Base-by-base conservation (phyloP, 2,113 vertebrate species). In the Thunnus thynnus region DNA sequence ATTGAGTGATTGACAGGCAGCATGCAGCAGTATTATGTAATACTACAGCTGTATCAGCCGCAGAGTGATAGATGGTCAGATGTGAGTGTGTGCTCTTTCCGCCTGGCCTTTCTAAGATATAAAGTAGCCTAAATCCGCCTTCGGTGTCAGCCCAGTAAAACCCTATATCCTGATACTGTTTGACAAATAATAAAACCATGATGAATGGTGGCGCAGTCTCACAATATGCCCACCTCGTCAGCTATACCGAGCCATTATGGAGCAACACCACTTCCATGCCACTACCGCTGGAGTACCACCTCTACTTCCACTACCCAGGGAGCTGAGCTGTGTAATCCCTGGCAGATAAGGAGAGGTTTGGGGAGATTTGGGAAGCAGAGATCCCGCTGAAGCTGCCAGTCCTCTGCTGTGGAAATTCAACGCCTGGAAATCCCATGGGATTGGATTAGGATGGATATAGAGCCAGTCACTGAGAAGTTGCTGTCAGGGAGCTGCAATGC, bases 371-470 rank as follows among this genome's bases (percentile, higher is more conserved):
- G 89, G 89, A 76, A 89, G 92, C 86, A 77, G 82, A 86, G 86
- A 93, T 91, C 90, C 88, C n/a, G 83, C 87, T 81, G 89, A 88
- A 92, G 85, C 91, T 78, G 91, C 90, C 90, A 91, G 88, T 92
- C 87, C 70, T 83, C 87, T 30, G 88, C 87, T 80, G 91, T 88
- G 78, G 90, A 91, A 91, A 90, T 82, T 88, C 93, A 90, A 76
- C 62, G 71, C 69, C 81, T 86, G 86, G 89, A 88, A 93, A 91
- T 93, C 93, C 90, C 84, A 78, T 56, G 91, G 92, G 94, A 94
- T 92, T 89, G 92, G 92, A 94, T 95, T 93, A 94, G 88, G 80
- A 82, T 84, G 84, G 88, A 86, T 93, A 86, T 81, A 71, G 89
- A 93, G 90, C 91, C 91, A 91, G 88, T 90, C 89, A 89, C 80